Percentiles rank a stretch among this genome's conserved stretches.
Conservation (phyloP, 2,797 vertebrate species). For the Falco novaeseelandiae region DNA sequence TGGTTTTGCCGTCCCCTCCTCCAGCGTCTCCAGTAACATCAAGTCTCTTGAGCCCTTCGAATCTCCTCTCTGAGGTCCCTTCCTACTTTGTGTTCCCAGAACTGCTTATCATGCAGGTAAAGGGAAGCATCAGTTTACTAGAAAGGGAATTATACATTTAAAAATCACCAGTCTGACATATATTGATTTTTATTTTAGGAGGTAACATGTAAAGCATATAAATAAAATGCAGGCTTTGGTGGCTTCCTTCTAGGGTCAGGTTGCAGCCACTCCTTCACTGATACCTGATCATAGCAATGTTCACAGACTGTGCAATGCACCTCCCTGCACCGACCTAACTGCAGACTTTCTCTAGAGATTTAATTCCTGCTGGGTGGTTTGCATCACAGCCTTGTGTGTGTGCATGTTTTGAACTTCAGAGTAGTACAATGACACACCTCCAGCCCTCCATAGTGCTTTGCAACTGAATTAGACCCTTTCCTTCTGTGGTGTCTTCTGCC, state of each 20-base stretch:
- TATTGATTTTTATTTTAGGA: conserved; percentile 25
- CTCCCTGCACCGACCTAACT: not conserved
- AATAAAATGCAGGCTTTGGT: not conserved
- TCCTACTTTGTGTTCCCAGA: not conserved
- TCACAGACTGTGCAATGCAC: not conserved
- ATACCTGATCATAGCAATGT: no score
- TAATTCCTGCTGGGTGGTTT: not conserved
- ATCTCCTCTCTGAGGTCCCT: not conserved
- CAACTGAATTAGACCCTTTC: not conserved
- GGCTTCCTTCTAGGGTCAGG: not conserved
- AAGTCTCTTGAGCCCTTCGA: not conserved
- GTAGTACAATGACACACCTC: not conserved
- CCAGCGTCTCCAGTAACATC: not conserved
- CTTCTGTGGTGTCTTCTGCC: not conserved
- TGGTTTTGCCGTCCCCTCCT: not conserved
- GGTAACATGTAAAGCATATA: not conserved
- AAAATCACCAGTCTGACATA: not conserved
- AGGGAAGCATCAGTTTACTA: not conserved
- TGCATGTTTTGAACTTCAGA: not conserved
- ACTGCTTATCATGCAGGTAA: not conserved
- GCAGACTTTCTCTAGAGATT: not conserved
- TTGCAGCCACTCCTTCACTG: not conserved
- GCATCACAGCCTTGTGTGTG: not conserved
- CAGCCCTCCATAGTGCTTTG: not conserved
- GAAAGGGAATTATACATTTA: conserved; percentile 12